A percentile compares a stretch with the other conserved stretches of the same genome.
phyloP scores from a whole-genome alignment of 2,888 invertebrate species.

The Netelia inedita region DNA sequence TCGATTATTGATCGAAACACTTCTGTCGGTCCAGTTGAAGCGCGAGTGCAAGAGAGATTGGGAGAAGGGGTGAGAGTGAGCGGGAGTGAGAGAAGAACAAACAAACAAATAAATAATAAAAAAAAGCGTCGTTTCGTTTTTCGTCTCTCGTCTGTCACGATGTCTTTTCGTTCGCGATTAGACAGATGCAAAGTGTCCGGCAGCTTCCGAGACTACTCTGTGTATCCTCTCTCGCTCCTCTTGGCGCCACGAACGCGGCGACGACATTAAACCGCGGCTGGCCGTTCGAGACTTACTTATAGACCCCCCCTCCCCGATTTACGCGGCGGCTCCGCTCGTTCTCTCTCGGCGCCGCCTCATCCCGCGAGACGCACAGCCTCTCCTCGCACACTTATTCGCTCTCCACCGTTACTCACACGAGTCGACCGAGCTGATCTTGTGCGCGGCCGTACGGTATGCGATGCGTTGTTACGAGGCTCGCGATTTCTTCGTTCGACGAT shows the following conservation, averaged over 20 bases:
- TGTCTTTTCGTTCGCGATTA: slow-evolving; percentile 6
- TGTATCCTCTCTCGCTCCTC: slow-evolving; percentile 73
- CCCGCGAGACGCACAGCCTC: slow-evolving; percentile 57
- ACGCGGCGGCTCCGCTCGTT: slow-evolving; percentile 61
- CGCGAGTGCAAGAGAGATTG: no score
- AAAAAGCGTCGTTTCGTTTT: no score
- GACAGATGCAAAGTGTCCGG: slow-evolving; percentile 64
- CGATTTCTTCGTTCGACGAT: not conserved
- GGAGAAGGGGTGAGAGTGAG: not conserved
- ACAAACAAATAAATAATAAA: no score
- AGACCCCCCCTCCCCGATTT: slow-evolving; percentile 77
- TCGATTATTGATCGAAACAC: no score
- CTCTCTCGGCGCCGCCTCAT: slow-evolving; percentile 64
- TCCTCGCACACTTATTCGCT: not conserved
- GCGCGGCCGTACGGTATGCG: slow-evolving; percentile 24
- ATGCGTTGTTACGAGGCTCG: slow-evolving; percentile 15
- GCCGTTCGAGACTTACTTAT: slow-evolving; percentile 83
- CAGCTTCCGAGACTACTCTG: slow-evolving; percentile 35
- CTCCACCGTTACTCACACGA: slow-evolving; percentile 13
- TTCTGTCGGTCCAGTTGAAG: no score
- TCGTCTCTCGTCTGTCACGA: not conserved
- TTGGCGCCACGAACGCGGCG: slow-evolving; percentile 84
- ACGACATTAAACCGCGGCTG: slow-evolving; percentile 83
- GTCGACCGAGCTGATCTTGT: slow-evolving; percentile 23
- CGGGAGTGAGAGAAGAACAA: not conserved